These are phyloP conservation scores for Andrena bucephala DNA, from an alignment of 2,888 invertebrate species.

Conservation along the genomic window DNA sequence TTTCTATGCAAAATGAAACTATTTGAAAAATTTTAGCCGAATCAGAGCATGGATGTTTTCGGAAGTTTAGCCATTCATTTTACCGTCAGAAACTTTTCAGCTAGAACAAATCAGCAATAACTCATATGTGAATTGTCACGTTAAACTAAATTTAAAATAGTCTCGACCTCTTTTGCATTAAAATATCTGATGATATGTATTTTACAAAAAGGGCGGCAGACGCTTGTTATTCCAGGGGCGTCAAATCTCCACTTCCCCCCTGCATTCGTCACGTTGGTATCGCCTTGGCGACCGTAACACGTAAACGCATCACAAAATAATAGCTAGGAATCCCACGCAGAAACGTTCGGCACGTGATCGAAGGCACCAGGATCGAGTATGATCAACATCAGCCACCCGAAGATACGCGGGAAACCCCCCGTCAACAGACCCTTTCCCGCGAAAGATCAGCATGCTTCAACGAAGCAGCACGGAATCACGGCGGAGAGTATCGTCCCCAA, in stretches of 20 bases:
- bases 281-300: conserved; percentile 12
- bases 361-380: conserved; percentile 4
- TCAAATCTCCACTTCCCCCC: neutral
- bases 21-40: too few species aligned
- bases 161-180: too few species aligned
- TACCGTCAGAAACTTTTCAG: too few species aligned
- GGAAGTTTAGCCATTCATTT: too few species aligned
- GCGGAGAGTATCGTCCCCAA: too few species aligned
- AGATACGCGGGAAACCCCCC: conserved; percentile 52
- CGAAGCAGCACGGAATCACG: neutral
- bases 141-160: too few species aligned
- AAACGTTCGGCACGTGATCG: neutral
- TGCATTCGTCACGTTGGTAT: conserved; percentile 10
- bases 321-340: neutral
- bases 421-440: neutral
- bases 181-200: too few species aligned
- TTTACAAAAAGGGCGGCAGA: too few species aligned
- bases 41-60: too few species aligned
- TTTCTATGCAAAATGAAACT: too few species aligned
- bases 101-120: too few species aligned
- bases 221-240: neutral
- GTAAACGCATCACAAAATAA: neutral
- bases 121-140: too few species aligned
- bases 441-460: neutral
- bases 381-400: conserved; percentile 60